Evolutionary conservation across 2,888 invertebrate species (phyloP), one percentile per base, ranked within the genome.

Genomic region (Loripinus fragilis): DNA sequence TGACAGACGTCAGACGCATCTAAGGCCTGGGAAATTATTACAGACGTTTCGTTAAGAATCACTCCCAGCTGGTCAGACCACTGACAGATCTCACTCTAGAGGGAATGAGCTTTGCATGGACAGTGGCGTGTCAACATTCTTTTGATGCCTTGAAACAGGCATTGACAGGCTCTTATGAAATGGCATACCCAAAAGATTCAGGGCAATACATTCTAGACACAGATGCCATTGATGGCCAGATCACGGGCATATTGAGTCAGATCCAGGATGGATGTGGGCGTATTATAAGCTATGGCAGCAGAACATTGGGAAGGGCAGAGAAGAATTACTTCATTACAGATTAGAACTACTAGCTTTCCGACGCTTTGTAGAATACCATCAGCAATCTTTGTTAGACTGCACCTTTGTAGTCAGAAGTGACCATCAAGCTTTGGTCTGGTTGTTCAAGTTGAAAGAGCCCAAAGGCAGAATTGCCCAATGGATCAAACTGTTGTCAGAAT

Each of bases 251-350:
- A 3, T 48, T 85, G 5, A 65, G 38, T 12, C 83, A 86, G 42
- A 67, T 81, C 17, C 83, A 81, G 42, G 74, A 78, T 30, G 81
- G 73, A 0, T 1, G 45, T 20, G 80, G 81, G 38, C 52, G 82
- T 15, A 78, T 84, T 20, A 78, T 85, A n/a, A 70, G 77, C 28
- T 86, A 83, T 70, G 83, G 78, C 0, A 82, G 85, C 68, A 52
- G 78, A 25, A 52, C 78, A 12, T 15, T 85, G n/a, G 78, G 76
- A 50, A 81, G 74, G 33, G 76, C 79, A 1, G 75, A 84, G 38
- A 50, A 52, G 25, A 81, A 77, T 66, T 68, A 72, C n/a, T 76
- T 75, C 33, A 64, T 76, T 20, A 76, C 76, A 15, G 42, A 76
- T n/a, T 72, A 72, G 79, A 72, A 35, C 60, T 80, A 20, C 30